Evolutionary conservation across 1,140 invertebrate genomes (phyloP).

Genomic region (Cotesia typhae): DNA sequence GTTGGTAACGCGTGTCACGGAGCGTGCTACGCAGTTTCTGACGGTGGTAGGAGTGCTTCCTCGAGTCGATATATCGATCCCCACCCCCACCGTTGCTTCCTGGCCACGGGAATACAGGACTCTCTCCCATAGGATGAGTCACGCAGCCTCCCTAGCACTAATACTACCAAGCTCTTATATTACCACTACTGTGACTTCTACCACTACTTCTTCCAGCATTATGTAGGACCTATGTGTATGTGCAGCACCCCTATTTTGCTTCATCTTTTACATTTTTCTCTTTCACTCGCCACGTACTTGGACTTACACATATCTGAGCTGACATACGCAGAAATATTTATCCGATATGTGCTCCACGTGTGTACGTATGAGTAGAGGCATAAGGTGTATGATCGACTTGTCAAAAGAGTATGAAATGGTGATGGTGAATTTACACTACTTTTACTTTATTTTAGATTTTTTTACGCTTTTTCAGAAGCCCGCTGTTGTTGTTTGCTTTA

Average conservation of each 20-base stretch:
- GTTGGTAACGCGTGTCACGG: slow-evolving; percentile 26
- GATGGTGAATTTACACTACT: slow-evolving; percentile 28
- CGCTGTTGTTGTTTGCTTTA: too few relatives aligned
- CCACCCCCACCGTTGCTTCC: slow-evolving; percentile 63
- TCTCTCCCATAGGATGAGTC: slow-evolving; percentile 65
- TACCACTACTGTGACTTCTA: slow-evolving; percentile 23
- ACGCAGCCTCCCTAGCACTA: slow-evolving; percentile 62
- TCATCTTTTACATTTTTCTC: background rate
- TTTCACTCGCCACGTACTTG: slow-evolving; percentile 25
- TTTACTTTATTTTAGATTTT: too few relatives aligned
- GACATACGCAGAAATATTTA: slow-evolving; percentile 48
- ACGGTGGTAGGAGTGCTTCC: slow-evolving; percentile 49
- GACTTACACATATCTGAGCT: slow-evolving; percentile 44
- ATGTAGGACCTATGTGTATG: background rate
- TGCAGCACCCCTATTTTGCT: background rate
- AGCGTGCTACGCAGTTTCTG: slow-evolving; percentile 59
- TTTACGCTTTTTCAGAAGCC: background rate
- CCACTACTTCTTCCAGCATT: background rate
- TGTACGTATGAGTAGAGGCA: slow-evolving; percentile 25
- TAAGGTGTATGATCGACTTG: slow-evolving; percentile 58
- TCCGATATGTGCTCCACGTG: slow-evolving; percentile 20
- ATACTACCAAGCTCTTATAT: background rate
- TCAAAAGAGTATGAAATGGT: slow-evolving; percentile 38
- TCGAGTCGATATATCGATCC: slow-evolving; percentile 67
- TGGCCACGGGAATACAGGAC: slow-evolving; percentile 61